Evolutionary conservation across 1,140 invertebrate species (phyloP).

Genomic region (Contarinia nasturtii): DNA sequence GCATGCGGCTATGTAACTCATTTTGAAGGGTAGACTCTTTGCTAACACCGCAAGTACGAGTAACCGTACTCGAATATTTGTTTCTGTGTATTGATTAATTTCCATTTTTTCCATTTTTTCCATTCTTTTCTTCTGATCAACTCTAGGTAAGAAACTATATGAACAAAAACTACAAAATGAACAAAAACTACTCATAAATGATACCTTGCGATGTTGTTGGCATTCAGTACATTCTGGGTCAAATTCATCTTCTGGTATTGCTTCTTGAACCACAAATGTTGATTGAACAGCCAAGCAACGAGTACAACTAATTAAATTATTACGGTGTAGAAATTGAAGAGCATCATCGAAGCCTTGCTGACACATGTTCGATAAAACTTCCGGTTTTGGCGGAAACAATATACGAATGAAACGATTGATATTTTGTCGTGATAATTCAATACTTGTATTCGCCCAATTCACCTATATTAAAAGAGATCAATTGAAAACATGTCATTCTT

Average conservation of each 20-base stretch:
- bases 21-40: too few relatives aligned
- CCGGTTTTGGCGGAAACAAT: slow-evolving; percentile 85
- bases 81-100: too few relatives aligned
- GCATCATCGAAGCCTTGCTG: slow-evolving; percentile 96
- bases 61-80: too few relatives aligned
- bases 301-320: slow-evolving; percentile 75
- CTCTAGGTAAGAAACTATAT: too few relatives aligned
- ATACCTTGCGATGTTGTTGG: slow-evolving; percentile 61
- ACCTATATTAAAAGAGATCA: slow-evolving; percentile 38
- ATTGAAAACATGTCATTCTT: too few relatives aligned
- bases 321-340: slow-evolving; percentile 74
- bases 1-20: too few relatives aligned
- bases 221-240: slow-evolving; percentile 70
- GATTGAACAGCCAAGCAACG: slow-evolving; percentile 66
- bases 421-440: slow-evolving; percentile 82
- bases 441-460: slow-evolving; percentile 85
- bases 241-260: slow-evolving; percentile 33
- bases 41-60: too few relatives aligned
- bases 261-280: slow-evolving; percentile 55
- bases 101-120: too few relatives aligned
- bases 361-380: slow-evolving; percentile 86
- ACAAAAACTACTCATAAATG: too few relatives aligned
- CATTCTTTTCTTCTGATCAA: too few relatives aligned
- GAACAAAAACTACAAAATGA: too few relatives aligned
- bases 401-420: slow-evolving; percentile 80